Percentiles rank a stretch among this genome's conserved stretches.
phyloP scores from a whole-genome alignment of 2,113 vertebrate species.

The Fukomys damarensis region DNA sequence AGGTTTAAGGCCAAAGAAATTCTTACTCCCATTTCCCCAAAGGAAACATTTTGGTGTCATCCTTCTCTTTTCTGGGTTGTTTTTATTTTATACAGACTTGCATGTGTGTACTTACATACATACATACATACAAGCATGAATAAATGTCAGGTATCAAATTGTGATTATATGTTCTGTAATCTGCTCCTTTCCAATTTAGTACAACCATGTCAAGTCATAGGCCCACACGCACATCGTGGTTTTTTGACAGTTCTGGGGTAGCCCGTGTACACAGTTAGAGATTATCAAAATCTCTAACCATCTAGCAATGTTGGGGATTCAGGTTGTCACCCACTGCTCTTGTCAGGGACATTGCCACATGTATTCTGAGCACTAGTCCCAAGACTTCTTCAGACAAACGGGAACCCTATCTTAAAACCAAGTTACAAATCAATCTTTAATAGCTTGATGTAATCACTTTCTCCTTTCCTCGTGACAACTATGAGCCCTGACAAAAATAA shows the following conservation, averaged over 20 bases:
- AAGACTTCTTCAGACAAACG: neutral
- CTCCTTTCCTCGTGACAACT: neutral
- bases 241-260: neutral
- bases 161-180: neutral
- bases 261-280: neutral
- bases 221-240: neutral
- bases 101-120: neutral
- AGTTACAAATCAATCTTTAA: neutral
- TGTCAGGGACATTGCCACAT: neutral
- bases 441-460: neutral
- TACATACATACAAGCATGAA: neutral
- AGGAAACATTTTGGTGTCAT: conserved; percentile 45
- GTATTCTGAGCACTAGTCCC: neutral
- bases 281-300: conserved; percentile 35
- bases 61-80: neutral
- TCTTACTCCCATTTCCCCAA: conserved; percentile 26
- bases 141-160: neutral
- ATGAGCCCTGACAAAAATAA: neutral
- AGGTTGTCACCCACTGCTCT: neutral
- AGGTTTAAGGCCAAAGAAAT: conserved; percentile 6
- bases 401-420: neutral
- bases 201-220: neutral
- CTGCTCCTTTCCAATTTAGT: neutral
- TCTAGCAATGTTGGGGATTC: neutral
- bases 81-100: neutral